Evolutionary conservation across 2,888 invertebrate species (phyloP).

Genomic region (Iselma pallidipennis): DNA sequence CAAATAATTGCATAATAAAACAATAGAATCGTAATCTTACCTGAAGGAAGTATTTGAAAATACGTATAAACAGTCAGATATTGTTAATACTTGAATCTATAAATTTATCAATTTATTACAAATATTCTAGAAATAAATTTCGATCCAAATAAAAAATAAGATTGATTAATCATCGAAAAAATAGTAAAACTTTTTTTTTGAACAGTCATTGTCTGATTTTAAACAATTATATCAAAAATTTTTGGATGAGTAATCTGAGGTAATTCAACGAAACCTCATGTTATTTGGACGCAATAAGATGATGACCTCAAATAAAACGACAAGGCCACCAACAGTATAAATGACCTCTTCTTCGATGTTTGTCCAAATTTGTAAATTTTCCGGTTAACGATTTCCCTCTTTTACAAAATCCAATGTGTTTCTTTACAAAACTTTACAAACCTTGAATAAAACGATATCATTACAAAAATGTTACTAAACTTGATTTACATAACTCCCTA

Average conservation of each 20-base stretch:
- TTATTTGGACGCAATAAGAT: conserved; percentile 33
- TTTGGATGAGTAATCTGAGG: background rate
- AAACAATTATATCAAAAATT: background rate
- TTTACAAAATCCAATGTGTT: conserved; percentile 35
- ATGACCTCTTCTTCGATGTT: conserved; percentile 38
- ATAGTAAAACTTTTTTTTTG: too few species aligned
- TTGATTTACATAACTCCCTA: conserved; percentile 15
- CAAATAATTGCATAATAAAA: conserved; percentile 25
- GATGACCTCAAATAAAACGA: conserved; percentile 41
- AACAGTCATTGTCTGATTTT: too few species aligned
- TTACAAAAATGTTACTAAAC: conserved; percentile 21
- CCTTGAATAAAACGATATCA: conserved; percentile 30
- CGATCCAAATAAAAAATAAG: background rate
- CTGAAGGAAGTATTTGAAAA: conserved; percentile 21
- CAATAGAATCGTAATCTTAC: conserved; percentile 25
- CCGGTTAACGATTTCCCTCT: conserved; percentile 40
- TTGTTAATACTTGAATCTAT: background rate
- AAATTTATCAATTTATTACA: conserved; percentile 7
- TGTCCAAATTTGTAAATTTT: conserved; percentile 26
- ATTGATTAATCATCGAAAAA: too few species aligned
- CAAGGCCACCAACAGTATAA: conserved; percentile 42
- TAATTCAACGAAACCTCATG: background rate
- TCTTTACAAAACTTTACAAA: conserved; percentile 32
- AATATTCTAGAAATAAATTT: conserved; percentile 17
- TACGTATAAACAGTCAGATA: conserved; percentile 1